Evolutionary conservation across 2,888 invertebrate genomes (phyloP).

Genomic region (Chymomyza procnemis): DNA sequence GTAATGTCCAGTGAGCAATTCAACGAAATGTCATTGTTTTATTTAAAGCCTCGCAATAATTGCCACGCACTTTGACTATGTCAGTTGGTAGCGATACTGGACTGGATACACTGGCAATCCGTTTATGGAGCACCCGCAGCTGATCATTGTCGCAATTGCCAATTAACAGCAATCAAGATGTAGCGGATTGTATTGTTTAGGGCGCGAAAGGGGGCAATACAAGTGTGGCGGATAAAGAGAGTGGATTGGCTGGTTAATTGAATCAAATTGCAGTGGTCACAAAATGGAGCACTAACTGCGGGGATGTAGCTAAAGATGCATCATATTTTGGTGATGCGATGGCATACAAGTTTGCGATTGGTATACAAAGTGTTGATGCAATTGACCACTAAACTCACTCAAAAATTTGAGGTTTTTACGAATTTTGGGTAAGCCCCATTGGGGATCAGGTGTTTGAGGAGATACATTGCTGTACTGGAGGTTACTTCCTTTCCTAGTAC

Average conservation of each 20-base stretch:
- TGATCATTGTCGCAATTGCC: constrained; percentile 51
- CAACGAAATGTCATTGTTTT: constrained; percentile 69
- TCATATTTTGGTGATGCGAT: neutral
- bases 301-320: neutral
- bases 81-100: constrained; percentile 8
- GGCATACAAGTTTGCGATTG: neutral
- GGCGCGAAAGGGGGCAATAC: constrained; percentile 2
- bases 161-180: constrained; percentile 50
- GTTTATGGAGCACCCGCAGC: constrained; percentile 49
- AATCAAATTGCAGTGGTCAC: constrained; percentile 40
- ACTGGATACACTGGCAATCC: too few species aligned
- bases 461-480: too few species aligned
- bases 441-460: too few species aligned
- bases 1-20: constrained; percentile 53
- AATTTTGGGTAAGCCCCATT: too few species aligned
- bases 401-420: too few species aligned
- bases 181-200: neutral
- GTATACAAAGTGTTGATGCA: neutral
- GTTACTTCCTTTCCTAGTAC: too few species aligned
- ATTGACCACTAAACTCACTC: too few species aligned
- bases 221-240: constrained; percentile 33
- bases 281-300: constrained; percentile 34
- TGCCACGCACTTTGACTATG: constrained; percentile 73
- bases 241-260: constrained; percentile 45
- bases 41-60: constrained; percentile 70